These are phyloP conservation scores for Synergus laeviventris DNA, from an alignment of 2,888 invertebrate species.

Conservation along the genomic window DNA sequence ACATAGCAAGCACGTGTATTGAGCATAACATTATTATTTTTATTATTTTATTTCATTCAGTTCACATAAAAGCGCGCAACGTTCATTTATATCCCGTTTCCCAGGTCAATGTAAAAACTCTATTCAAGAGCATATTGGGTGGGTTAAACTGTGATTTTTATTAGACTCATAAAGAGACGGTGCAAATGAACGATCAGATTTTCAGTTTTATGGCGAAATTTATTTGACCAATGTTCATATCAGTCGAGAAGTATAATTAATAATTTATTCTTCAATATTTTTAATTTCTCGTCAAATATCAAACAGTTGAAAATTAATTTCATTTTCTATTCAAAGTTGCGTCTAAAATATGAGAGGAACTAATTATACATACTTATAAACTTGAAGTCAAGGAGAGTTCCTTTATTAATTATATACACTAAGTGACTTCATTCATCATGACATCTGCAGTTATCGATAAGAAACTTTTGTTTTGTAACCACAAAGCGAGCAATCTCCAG, in stretches of 20 bases:
- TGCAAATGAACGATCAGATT: constrained; percentile 10
- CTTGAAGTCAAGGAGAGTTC: not conserved
- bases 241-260: not conserved
- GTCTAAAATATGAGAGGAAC: not conserved
- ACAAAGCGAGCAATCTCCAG: constrained; percentile 49
- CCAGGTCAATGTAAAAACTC: constrained; percentile 25
- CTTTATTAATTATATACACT: constrained; percentile 9
- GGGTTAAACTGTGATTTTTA: constrained; percentile 34
- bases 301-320: not conserved
- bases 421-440: constrained; percentile 15
- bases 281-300: not conserved
- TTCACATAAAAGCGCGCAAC: constrained; percentile 6
- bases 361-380: not conserved
- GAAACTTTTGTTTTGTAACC: constrained; percentile 55
- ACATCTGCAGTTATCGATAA: constrained; percentile 51
- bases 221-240: not conserved
- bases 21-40: constrained; percentile 28
- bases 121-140: constrained; percentile 28
- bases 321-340: not conserved
- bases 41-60: constrained; percentile 21
- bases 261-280: not conserved
- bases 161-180: constrained; percentile 24
- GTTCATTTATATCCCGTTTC: constrained; percentile 10
- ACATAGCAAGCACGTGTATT: not conserved
- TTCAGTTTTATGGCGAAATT: not conserved